Evolutionary conservation across 2,113 vertebrate species (phyloP), one percentile per base, ranked within the genome.

Genomic region (Peucedramus taeniatus): DNA sequence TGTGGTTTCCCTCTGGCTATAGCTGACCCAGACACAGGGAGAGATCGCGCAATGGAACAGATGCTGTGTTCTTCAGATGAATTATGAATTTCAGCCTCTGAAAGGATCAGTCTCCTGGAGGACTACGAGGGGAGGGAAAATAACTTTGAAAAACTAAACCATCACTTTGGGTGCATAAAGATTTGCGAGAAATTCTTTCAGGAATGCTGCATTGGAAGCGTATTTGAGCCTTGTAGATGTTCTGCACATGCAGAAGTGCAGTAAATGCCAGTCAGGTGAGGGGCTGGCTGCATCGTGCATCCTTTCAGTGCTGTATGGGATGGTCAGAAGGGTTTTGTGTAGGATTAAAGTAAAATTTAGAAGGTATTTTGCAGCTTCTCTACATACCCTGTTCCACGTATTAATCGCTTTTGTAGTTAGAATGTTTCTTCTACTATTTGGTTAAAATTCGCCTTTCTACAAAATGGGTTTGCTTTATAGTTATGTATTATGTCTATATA

Each of bases 1-100:
- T 78, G 54, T 89, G 74, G 60, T 82, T 91, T 91, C 35, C 60
- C 44, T 83, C 69, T 91, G 64, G 37, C 60, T 74, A 61, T 81
- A 89, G 40, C 72, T 87, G 87, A 87, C 64, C 42, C 50, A 77
- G 74, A 31, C 71, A 74, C 31, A 61, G 37, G 11, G 69, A 66
- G 31, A 82, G 42, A 81, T 70, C 40, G 89, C 47, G 9, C 60
- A 59, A 45, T 66, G 35, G 42, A 82, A 66, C 33, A 66, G 82
- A 81, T 94, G 33, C 65, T 66, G 33, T 66, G 35, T 26, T 90
- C 71, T 83, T 75, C 79, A 82, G 89, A 90, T 82, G 83, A 94
- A 86, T 59, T 60, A 64, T 16, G 57, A 75, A 85, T 69, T 96
- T 82, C 20, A 20, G 44, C 49, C 44, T 71, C 57, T 82, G 8